Conservation (phyloP, 1,140 invertebrate species). For the Aradophagus sp. region DNA sequence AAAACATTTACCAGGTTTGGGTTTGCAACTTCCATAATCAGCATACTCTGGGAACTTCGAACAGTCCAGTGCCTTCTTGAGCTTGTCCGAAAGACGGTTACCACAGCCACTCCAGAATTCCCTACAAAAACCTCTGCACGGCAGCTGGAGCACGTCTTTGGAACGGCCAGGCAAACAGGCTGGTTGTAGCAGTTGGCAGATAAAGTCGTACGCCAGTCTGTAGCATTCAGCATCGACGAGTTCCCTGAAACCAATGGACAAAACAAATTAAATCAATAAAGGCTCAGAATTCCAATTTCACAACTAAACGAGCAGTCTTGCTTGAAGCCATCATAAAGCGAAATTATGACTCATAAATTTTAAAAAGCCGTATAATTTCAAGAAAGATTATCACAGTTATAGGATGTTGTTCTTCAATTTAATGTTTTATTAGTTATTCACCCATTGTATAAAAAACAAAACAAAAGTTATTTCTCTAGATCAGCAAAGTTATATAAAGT, state of each 20-base stretch:
- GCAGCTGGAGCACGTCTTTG: constrained; percentile 78
- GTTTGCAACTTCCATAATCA: constrained; percentile 81
- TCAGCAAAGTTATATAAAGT: no score
- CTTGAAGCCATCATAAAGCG: no score
- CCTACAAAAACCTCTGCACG: constrained; percentile 89
- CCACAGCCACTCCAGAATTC: constrained; percentile 90
- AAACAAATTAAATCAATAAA: no score
- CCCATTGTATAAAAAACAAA: no score
- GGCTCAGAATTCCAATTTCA: no score
- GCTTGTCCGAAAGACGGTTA: constrained; percentile 80
- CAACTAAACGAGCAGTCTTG: no score
- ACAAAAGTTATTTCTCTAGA: no score
- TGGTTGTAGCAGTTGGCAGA: constrained; percentile 89
- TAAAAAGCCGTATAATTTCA: no score
- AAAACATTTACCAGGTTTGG: constrained; percentile 81
- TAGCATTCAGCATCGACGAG: constrained; percentile 92
- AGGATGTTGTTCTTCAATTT: no score
- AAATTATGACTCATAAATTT: no score
- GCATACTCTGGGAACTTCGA: constrained; percentile 86
- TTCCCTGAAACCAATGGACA: constrained; percentile 81
- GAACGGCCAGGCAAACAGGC: constrained; percentile 77
- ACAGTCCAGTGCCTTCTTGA: constrained; percentile 85
- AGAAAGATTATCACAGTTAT: no score
- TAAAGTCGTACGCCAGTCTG: constrained; percentile 87
- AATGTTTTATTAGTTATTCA: no score